A percentile compares a stretch with the other conserved stretches of the same genome.
Conservation (phyloP, 2,888 invertebrate genomes). For the Macropis europaea region DNA sequence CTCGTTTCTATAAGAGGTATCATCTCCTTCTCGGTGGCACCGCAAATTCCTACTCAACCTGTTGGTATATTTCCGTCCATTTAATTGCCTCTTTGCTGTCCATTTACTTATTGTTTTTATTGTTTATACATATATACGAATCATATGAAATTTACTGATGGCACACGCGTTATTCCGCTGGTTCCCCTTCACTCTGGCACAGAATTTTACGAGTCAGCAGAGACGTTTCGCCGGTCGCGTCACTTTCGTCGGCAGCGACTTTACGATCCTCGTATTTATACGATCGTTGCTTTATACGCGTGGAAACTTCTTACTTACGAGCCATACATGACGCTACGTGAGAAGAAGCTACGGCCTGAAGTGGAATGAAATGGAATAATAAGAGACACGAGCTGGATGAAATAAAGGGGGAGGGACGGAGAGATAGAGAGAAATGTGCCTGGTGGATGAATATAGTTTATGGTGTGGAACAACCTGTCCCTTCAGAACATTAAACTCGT, state of each 20-base stretch:
- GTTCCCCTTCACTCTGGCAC: background rate
- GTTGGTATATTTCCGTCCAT: too few species aligned
- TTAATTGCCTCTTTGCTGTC: too few species aligned
- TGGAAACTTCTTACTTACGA: slow-evolving; percentile 58
- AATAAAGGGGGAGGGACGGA: background rate
- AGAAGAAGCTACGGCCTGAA: slow-evolving; percentile 27
- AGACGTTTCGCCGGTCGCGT: slow-evolving; percentile 37
- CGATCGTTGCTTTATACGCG: slow-evolving; percentile 56
- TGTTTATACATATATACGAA: slow-evolving; percentile 11
- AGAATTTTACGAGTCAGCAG: slow-evolving; percentile 47
- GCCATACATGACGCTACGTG: slow-evolving; percentile 12
- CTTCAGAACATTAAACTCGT: slow-evolving; percentile 34
- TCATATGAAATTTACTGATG: slow-evolving; percentile 11
- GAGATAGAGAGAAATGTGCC: background rate
- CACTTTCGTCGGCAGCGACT: slow-evolving; percentile 55
- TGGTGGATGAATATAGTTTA: slow-evolving; percentile 43
- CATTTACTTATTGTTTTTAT: too few species aligned
- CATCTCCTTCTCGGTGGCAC: too few species aligned
- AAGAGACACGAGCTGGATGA: slow-evolving; percentile 1
- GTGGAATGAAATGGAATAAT: slow-evolving; percentile 52
- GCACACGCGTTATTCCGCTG: background rate
- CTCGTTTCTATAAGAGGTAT: too few species aligned
- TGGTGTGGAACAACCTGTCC: slow-evolving; percentile 37
- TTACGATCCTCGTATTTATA: slow-evolving; percentile 61
- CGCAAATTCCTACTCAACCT: too few species aligned